Base-by-base conservation (phyloP, 2,797 vertebrate genomes). In the Pipistrellus pipistrellus region DNA sequence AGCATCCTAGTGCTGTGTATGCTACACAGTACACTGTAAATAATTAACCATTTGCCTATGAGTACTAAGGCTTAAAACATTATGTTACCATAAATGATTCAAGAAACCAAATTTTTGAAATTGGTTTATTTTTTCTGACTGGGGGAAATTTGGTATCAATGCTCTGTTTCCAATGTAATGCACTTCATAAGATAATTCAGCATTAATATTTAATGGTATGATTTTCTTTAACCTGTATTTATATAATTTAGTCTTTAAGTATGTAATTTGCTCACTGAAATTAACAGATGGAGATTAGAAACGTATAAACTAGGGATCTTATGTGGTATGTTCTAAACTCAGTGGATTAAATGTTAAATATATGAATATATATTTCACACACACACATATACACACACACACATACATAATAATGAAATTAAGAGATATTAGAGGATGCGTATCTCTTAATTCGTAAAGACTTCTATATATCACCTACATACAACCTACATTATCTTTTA, bases 91-190 rank as follows among this genome's bases (percentile, higher is more conserved):
- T 48, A 95, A 86, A 38, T 87, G 57, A 94, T 73, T 75, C 77
- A 82, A 85, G 17, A 51, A 89, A 75, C 57, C 38, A 53, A 92
- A 90, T n/a, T 14, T 92, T 84, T 64, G 5, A 69, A 92, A 87
- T 72, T 75, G 9, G 12, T 91, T 87, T 75, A 75, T 94, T n/a
- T 94, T 95, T 90, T 88, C n/a, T 85, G 66, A 30, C 9, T 46
- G 12, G 25, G 18, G 78, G 25, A 89, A 83, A 91, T 96, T 77
- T 90, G 97, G 71, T 95, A 97, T 96, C 87, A 97, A 81, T 94
- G n/a, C 0, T 55, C 97, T 96, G 55, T 96, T 96, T 96, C 87
- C 88, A 97, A 55, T 41, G 9, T 20, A 93, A 88, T n/a, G 18
- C 13, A 35, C 82, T 80, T 86, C 30, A 57, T 55, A 95, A 93